Percentiles rank a stretch among this genome's conserved stretches.
Evolutionary conservation across 2,888 invertebrate genomes (phyloP).

Genomic region (Saturnia japonica): DNA sequence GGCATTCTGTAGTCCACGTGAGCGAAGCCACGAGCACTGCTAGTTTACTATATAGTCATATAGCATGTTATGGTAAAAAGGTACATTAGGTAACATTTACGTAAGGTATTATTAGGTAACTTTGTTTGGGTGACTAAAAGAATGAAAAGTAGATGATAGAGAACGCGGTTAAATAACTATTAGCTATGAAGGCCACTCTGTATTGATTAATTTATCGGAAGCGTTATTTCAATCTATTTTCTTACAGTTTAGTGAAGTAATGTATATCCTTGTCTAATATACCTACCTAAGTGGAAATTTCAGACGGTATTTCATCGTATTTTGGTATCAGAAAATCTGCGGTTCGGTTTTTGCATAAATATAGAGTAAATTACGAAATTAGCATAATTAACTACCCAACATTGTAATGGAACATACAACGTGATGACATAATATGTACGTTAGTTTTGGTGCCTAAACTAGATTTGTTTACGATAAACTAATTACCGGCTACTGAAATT

Average conservation of each 20-base stretch:
- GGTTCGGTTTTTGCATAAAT: conserved; percentile 5
- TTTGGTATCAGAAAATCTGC: not conserved
- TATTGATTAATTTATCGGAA: too few relatives aligned
- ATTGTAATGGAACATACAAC: conserved; percentile 29
- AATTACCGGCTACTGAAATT: not conserved
- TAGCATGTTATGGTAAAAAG: too few relatives aligned
- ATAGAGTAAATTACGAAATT: conserved; percentile 2
- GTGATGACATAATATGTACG: conserved; percentile 41
- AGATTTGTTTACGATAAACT: not conserved
- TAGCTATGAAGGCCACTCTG: too few relatives aligned
- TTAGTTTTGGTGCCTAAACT: not conserved
- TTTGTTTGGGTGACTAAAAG: too few relatives aligned
- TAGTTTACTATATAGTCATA: too few relatives aligned
- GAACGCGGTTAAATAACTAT: too few relatives aligned
- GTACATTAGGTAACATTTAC: too few relatives aligned
- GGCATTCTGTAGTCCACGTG: too few relatives aligned
- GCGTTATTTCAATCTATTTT: not conserved
- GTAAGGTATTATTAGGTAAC: too few relatives aligned
- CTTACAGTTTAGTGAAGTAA: not conserved
- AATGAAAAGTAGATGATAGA: too few relatives aligned
- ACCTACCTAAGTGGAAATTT: not conserved
- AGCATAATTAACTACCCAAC: not conserved
- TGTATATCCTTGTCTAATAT: not conserved
- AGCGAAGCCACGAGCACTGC: too few relatives aligned
- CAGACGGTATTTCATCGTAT: not conserved